Evolutionary conservation across 2,888 invertebrate genomes (phyloP), one percentile per base, ranked within the genome.

Genomic region (Gandaritis pyraliata): DNA sequence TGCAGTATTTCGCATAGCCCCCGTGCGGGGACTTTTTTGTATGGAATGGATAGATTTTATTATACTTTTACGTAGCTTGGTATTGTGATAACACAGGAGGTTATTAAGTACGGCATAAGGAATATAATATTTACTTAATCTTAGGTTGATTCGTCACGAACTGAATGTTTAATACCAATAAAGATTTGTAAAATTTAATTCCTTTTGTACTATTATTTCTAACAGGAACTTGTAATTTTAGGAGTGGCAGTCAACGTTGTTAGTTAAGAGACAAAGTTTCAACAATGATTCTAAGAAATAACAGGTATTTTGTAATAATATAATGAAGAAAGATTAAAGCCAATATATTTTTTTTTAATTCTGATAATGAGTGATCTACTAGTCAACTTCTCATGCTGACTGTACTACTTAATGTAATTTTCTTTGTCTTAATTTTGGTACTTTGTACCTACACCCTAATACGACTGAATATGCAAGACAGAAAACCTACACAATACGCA

Each of bases 21-120:
- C 75, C 52, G 49, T 83, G 74, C 82, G 87, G 90, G 85, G 81
- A 90, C 91, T 91, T 92, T 90, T 91, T 90, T 91, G 88, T 90
- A 90, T 90, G 91, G 85, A 90, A 87, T 88, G 84, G 82, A 80
- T 76, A 66, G 73, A n/a, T n/a, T 53, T 68, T 71, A 69, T 58
- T 68, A 61, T 71, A 70, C 66, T 69, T 60, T 72, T 70, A 68
- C 67, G 53, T 56, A 71, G 65, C 62, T 70, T 68, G 58, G 58
- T 61, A 56, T 62, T 66, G 64, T 66, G 63, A 68, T 64, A 61
- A 56, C 18, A 51, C 38, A 60, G 43, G 57, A 64, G 47, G 47
- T 52, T 54, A 61, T 30, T 38, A 48, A 49, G 36, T 58, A 68
- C 15, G 55, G 49, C 50, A 51, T 70, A 66, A 61, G 63, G 51